A percentile compares a stretch with the other conserved stretches of the same genome.
Evolutionary conservation across 2,113 vertebrate genomes (phyloP).

Genomic region (Mola mola): DNA sequence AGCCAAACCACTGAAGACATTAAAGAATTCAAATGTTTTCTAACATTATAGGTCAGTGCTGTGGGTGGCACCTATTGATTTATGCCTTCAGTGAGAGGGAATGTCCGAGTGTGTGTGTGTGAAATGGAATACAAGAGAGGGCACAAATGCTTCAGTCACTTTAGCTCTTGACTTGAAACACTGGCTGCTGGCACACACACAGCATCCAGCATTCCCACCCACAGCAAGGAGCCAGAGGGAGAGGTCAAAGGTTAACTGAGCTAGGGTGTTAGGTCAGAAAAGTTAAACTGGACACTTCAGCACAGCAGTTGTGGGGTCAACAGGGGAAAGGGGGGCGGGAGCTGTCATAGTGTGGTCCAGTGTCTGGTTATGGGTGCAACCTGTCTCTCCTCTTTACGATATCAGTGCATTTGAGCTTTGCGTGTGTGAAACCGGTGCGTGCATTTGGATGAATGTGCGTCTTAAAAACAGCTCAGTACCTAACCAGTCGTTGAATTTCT

Average conservation of each 20-base stretch:
- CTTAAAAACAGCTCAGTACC: conserved; percentile 72
- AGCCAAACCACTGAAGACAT: neutral
- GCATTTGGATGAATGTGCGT: too few species aligned
- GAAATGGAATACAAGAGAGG: conserved; percentile 26
- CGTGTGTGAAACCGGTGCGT: too few species aligned
- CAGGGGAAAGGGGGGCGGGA: neutral
- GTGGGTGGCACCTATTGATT: conserved; percentile 29
- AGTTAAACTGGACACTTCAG: conserved; percentile 76
- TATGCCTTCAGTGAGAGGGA: neutral
- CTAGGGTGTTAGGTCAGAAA: conserved; percentile 59
- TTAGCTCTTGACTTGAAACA: conserved; percentile 6
- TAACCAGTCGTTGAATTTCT: conserved; percentile 99
- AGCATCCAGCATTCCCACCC: conserved; percentile 23
- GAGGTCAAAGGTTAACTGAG: conserved; percentile 72
- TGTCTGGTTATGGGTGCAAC: conserved; percentile 16
- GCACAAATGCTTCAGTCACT: conserved; percentile 6
- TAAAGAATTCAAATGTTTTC: neutral
- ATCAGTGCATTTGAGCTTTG: too few species aligned
- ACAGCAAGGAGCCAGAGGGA: conserved; percentile 45
- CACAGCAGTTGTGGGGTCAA: conserved; percentile 45
- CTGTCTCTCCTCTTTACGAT: too few species aligned
- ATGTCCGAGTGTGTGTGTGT: neutral
- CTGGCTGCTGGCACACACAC: conserved; percentile 11
- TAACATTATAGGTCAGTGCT: neutral
- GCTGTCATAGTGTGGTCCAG: conserved; percentile 56